Evolutionary conservation across 2,888 invertebrate genomes (phyloP), one percentile per base, ranked within the genome.

Genomic region (Agonopterix subpropinquella): DNA sequence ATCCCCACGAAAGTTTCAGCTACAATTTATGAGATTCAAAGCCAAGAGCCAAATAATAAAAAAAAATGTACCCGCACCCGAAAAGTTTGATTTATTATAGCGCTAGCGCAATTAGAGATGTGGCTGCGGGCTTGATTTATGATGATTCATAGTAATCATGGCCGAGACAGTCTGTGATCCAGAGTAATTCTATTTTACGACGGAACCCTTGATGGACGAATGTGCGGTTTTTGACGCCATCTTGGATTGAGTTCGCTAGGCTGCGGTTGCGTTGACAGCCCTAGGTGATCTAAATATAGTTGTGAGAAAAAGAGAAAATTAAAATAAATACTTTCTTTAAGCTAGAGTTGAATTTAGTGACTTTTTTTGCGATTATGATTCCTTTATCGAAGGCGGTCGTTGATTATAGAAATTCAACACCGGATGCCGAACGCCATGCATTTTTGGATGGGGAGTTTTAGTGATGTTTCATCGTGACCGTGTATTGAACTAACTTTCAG

Each of bases 51-150:
- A 54, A 28, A 28, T 28, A 28, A 7, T 28, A 28, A 58, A 59
- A 71, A 78, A 76, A 77, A 81, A 77, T 65, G 66, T 67, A 66
- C 80, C 79, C 76, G 79, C 79, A 49, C 36, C 73, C 74, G 61
- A 77, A 81, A 80, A 76, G 66, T 84, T 80, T 84, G 85, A 87
- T 88, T 86, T 86, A 88, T 80, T 62, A 58, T 60, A 41, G 55
- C 58, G 80, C 77, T 78, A 77, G 75, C 66, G 64, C 82, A 87
- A 87, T 88, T 86, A 86, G 74, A 71, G 59, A 28, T 59, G 60
- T 65, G 71, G 68, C 75, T 84, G 85, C 84, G 83, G 82, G 83
- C 71, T 67, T 85, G 88, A 88, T 87, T 87, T 88, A 88, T 76
- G 80, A 70, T 83, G 80, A 85, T 87, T 84, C 77, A 67, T 59